Evolutionary conservation across 2,113 vertebrate genomes (phyloP).

Genomic region (Cinclus mexicanus): DNA sequence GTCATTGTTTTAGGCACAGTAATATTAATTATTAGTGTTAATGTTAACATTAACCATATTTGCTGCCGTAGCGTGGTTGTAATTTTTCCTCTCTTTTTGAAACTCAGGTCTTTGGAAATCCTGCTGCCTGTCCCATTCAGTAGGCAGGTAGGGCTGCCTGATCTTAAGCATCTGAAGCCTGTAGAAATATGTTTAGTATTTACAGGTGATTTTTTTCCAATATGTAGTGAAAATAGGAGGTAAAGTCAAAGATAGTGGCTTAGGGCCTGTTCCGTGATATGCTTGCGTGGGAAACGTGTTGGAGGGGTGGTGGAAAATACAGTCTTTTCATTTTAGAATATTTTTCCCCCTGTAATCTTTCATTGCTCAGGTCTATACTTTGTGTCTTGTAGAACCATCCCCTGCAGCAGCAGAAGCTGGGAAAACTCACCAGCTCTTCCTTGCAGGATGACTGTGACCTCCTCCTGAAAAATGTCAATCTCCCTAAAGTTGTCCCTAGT

Average conservation of each 20-base stretch:
- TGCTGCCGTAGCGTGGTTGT: neutral
- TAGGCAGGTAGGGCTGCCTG: neutral
- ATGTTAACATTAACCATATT: neutral
- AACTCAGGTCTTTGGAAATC: neutral
- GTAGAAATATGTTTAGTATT: neutral
- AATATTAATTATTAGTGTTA: neutral
- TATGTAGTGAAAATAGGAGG: neutral
- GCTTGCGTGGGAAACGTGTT: neutral
- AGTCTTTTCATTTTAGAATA: neutral
- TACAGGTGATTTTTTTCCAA: neutral
- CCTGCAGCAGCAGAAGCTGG: neutral
- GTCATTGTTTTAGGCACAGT: neutral
- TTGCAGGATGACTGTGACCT: neutral
- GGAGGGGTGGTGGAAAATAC: neutral
- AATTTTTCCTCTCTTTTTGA: neutral
- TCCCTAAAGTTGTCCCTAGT: neutral
- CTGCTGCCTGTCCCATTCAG: neutral
- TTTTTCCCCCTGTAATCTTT: neutral
- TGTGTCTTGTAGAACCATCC: neutral
- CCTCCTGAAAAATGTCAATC: slow-evolving; percentile 14
- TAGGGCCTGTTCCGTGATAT: neutral
- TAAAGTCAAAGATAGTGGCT: neutral
- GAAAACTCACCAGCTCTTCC: neutral
- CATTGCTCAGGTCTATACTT: neutral
- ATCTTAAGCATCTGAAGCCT: neutral